Conservation (phyloP, 1,140 invertebrate species). For the Melipona quadrifasciata region DNA sequence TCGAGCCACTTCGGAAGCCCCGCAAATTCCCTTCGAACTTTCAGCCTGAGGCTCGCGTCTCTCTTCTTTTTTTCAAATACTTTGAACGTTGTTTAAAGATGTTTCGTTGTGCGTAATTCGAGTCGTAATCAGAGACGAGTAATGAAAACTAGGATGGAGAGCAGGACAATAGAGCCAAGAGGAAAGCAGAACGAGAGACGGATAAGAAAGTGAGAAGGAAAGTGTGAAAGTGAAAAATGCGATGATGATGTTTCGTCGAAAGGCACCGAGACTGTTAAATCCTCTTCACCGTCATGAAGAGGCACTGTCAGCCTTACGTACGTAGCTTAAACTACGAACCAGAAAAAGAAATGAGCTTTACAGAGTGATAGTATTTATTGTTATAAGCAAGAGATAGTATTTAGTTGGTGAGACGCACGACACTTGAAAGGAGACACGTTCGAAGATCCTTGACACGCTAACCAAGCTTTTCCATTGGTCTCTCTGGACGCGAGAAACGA, state of each 20-base stretch:
- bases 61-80: neutral
- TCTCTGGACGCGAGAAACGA: neutral
- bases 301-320: neutral
- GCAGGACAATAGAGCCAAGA: neutral
- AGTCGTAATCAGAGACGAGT: neutral
- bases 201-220: neutral
- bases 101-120: neutral
- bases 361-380: slow-evolving; percentile 10
- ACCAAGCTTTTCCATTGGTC: neutral
- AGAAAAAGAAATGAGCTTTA: slow-evolving; percentile 39
- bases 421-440: neutral
- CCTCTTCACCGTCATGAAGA: slow-evolving; percentile 14
- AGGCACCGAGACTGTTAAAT: slow-evolving; percentile 17
- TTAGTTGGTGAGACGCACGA: slow-evolving; percentile 21
- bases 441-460: slow-evolving; percentile 47
- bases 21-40: too few species aligned
- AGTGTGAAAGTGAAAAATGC: neutral
- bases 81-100: neutral
- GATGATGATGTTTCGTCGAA: slow-evolving; percentile 41
- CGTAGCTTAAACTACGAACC: slow-evolving; percentile 10
- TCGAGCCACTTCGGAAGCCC: neutral
- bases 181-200: neutral
- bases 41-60: neutral
- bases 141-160: neutral
- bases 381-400: slow-evolving; percentile 27